A percentile compares a stretch with the other conserved stretches of the same genome.
Conservation (phyloP, 2,797 vertebrate genomes). For the Aeoliscus strigatus region DNA sequence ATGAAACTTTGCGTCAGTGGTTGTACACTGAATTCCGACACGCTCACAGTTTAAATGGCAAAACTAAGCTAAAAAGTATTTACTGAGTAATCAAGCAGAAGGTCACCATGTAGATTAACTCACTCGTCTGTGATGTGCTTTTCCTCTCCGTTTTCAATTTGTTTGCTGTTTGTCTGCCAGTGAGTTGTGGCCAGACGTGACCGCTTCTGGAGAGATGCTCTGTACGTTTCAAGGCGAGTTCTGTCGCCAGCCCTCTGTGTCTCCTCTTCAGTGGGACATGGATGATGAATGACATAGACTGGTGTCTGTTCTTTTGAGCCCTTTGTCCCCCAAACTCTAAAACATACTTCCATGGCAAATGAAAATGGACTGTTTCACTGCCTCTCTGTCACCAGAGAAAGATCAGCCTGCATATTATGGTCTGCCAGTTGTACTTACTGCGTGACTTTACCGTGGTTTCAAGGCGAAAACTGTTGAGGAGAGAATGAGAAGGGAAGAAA, state of each 20-base stretch:
- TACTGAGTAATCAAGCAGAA: no score
- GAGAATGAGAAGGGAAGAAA: slow-evolving; percentile 38
- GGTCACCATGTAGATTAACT: no score
- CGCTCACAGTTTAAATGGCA: no score
- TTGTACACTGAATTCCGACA: neutral
- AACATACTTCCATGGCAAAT: slow-evolving; percentile 55
- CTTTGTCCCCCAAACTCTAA: slow-evolving; percentile 42
- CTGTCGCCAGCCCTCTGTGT: slow-evolving; percentile 38
- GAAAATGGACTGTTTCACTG: slow-evolving; percentile 50
- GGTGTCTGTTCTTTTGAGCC: slow-evolving; percentile 41
- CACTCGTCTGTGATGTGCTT: no score
- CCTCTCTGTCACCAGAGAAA: slow-evolving; percentile 47
- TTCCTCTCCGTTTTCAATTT: no score
- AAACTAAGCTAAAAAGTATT: no score
- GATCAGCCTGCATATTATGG: slow-evolving; percentile 32
- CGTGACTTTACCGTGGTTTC: slow-evolving; percentile 36
- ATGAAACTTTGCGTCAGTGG: neutral
- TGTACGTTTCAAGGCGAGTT: slow-evolving; percentile 8
- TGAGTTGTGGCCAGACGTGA: no score
- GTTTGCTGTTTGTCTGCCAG: no score
- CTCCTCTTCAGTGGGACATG: slow-evolving; percentile 30
- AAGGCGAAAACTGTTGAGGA: slow-evolving; percentile 26
- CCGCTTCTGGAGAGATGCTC: no score
- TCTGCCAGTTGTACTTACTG: slow-evolving; percentile 33
- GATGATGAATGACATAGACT: slow-evolving; percentile 48